Evolutionary conservation across 1,140 invertebrate genomes (phyloP).

Genomic region (Tetragnatha versicolor): DNA sequence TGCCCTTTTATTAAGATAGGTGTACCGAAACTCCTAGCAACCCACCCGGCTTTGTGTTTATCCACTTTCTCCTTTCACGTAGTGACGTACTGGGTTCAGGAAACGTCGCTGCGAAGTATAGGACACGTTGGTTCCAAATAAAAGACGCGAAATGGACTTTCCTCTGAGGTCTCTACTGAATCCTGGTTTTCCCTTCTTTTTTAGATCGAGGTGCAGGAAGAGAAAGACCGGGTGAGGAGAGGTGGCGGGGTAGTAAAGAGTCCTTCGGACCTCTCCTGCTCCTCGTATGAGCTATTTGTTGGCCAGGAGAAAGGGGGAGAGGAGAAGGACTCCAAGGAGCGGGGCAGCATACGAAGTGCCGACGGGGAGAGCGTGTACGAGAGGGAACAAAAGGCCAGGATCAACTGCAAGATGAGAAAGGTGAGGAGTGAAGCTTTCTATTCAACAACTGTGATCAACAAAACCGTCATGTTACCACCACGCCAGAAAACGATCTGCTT

Average conservation of each 20-base stretch:
- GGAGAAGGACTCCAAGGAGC: conserved; percentile 86
- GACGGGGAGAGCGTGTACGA: conserved; percentile 70
- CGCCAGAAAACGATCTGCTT: too few relatives aligned
- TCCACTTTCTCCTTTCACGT: too few relatives aligned
- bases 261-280: conserved; percentile 85
- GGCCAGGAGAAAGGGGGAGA: conserved; percentile 81
- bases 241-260: conserved; percentile 74
- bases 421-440: conserved; percentile 71
- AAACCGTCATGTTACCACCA: too few relatives aligned
- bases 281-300: conserved; percentile 88
- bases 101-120: too few relatives aligned
- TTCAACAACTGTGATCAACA: too few relatives aligned
- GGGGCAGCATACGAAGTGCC: conserved; percentile 87
- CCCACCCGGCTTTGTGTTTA: too few relatives aligned
- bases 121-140: too few relatives aligned
- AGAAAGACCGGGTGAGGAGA: conserved; percentile 61
- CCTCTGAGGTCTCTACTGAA: neutral
- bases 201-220: conserved; percentile 60
- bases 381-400: conserved; percentile 48
- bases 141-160: neutral
- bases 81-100: too few relatives aligned
- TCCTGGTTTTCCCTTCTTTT: neutral
- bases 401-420: conserved; percentile 76
- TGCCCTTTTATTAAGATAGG: too few relatives aligned
- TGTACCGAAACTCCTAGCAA: too few relatives aligned